Conservation (phyloP, 2,113 vertebrate genomes). For the Pachycephala philippinensis region DNA sequence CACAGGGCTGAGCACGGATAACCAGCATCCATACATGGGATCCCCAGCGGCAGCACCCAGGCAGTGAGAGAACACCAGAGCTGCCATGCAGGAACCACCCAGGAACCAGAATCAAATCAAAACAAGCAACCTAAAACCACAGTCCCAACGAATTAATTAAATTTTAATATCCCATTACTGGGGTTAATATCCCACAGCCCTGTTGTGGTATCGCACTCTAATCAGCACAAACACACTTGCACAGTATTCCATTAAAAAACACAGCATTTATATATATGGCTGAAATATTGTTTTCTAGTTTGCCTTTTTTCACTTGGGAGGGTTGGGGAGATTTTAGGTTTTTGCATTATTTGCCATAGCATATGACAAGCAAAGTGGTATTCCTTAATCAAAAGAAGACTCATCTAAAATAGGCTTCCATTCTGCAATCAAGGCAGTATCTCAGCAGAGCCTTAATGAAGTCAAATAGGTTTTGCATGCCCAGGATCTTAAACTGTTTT, state of each 20-base stretch:
- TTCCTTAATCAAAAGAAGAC: not conserved
- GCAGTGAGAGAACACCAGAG: not conserved
- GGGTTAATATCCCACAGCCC: not conserved
- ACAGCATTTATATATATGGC: not conserved
- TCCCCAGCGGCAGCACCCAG: fast-evolving
- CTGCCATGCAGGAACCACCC: fast-evolving
- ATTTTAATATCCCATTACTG: fast-evolving
- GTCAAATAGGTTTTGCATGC: not conserved
- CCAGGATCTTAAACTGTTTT: not conserved
- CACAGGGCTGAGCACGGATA: fast-evolving
- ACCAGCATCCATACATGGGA: fast-evolving
- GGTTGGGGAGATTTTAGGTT: not conserved
- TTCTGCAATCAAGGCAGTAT: not conserved
- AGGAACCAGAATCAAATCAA: not conserved
- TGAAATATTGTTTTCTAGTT: not conserved
- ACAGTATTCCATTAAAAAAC: not conserved
- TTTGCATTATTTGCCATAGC: not conserved
- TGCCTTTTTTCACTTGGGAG: not conserved
- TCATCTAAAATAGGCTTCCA: not conserved
- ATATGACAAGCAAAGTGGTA: not conserved
- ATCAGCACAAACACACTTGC: not conserved
- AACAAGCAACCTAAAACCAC: not conserved
- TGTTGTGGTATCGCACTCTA: not conserved
- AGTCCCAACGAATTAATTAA: not conserved
- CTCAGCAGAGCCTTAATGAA: not conserved